Conservation (phyloP, 2,888 invertebrate genomes). For the Orgyia antiqua region DNA sequence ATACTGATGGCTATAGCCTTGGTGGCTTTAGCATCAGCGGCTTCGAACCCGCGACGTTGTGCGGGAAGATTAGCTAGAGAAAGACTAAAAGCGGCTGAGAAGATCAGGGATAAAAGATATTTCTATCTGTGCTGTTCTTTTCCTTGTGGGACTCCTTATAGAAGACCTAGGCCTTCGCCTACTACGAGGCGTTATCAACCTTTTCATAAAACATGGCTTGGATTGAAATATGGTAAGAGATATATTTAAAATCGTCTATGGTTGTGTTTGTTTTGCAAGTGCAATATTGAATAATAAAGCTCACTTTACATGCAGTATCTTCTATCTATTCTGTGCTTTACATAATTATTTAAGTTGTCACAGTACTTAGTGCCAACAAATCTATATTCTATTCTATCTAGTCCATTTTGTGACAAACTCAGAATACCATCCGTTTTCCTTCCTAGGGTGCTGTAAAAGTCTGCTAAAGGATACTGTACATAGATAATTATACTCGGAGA, state of each 20-base stretch:
- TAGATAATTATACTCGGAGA: too few relatives aligned
- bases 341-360: too few relatives aligned
- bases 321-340: too few relatives aligned
- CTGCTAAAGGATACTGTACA: too few relatives aligned
- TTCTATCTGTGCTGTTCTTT: conserved; percentile 58
- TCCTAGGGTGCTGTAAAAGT: too few relatives aligned
- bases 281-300: too few relatives aligned
- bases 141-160: conserved; percentile 39
- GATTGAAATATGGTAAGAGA: conserved; percentile 61
- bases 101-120: conserved; percentile 64
- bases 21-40: conserved; percentile 20
- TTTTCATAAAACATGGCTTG: conserved; percentile 65
- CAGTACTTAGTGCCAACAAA: too few relatives aligned
- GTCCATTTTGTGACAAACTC: too few relatives aligned
- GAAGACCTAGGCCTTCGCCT: conserved; percentile 40
- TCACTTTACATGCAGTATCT: too few relatives aligned
- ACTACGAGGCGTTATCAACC: conserved; percentile 55
- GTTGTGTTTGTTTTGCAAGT: not conserved
- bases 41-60: conserved; percentile 48
- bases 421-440: too few relatives aligned
- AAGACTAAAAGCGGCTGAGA: conserved; percentile 65
- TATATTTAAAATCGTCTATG: not conserved
- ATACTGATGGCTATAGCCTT: conserved; percentile 21
- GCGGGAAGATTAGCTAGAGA: conserved; percentile 63
- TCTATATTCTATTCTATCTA: too few relatives aligned